Evolutionary conservation across 2,113 vertebrate species (phyloP), one percentile per base, ranked within the genome.

Genomic region (Tetraodon nigroviridis): DNA sequence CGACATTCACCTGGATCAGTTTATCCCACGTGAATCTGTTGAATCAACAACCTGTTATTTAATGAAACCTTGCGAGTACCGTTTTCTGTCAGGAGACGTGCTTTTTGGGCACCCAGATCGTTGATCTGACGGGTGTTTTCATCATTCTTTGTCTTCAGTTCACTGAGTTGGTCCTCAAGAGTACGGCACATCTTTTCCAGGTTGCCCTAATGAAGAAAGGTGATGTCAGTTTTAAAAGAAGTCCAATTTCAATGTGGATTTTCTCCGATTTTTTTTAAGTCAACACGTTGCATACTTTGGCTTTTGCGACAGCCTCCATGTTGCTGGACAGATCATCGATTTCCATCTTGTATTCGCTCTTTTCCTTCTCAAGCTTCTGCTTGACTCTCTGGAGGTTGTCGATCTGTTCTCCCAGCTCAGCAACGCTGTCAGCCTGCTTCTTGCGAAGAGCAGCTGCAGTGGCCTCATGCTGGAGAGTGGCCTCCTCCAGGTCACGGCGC

Each of bases 391-490:
- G 92, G 55, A 94, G 89, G 78, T 92, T 93, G 80, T 93, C 91
- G 0, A 84, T 84, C 76, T 84, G 82, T 56, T 81, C 81, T 65
- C 81, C 78, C 57, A 86, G 71, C 72, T 87, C 81, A 68, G 83
- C 85, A 48, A 87, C 85, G 1, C 83, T 87, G 67, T 87, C 93
- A 0, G 91, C 92, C 0, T 94, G 92, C 87, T 95, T 94, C 84
- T 94, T 95, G 15, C 91, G 71, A 4, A 94, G 89, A 10, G 92
- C 42, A 0, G 93, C 89, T 1, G 91, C 87, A 0, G 88, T 94
- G 66, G 93, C 91, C 76, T 96, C 94, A 17, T 97, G 93, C 89
- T 96, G 93, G 74, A 97, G 87, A 14, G 93, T 96, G 79, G 93
- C 77, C 82, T 95, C 94, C 66, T 97, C 93, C 6, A 97, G 91